Evolutionary conservation across 2,797 vertebrate species (phyloP), one percentile per base, ranked within the genome.

Genomic region (Antennarius maculatus): DNA sequence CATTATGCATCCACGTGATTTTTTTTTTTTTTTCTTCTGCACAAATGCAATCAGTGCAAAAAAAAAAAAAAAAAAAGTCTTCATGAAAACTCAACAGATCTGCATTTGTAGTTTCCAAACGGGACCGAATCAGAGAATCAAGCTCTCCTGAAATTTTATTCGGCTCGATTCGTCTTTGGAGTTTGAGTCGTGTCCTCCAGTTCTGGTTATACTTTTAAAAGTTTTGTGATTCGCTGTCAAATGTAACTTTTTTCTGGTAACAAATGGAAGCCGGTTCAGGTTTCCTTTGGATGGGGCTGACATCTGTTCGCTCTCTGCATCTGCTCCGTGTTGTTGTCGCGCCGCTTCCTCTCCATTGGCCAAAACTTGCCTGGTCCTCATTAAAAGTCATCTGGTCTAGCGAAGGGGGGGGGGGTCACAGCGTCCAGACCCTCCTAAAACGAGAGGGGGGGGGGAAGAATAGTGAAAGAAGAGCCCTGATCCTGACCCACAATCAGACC

Each of bases 321-420:
- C 41, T 61, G 66, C 61, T 54, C 65, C 50, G 58, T 59, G 48
- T 63, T 49, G 70, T 42, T 73, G 68, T 81, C 53, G 48, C 34
- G 53, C 57, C 71, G 59, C 79, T 86, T 82, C 68, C 78, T 72
- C 61, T 74, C 61, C 52, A 23, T 66, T 82, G 8, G 15, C 81
- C 84, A 83, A 91, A 23, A 78, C 69, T 82, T 72, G 66, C 81
- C 66, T 29, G 13, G 66, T 60, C 54, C 52, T 92, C 92, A 93
- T 92, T 90, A 87, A 90, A 23, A 89, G 85, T 91, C 92, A 87
- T 91, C 90, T 94, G 92, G 80, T 87, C 85, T 90, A 83, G 78
- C 7, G 54, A 83, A 23, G 23, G 23, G 23, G 23, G 23, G 23
- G 86, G 85, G 49, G 90, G 84, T 92, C 87, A 89, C 80, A 81